A percentile compares a stretch with the other conserved stretches of the same genome.
These are phyloP conservation scores for Elegia similella DNA, from an alignment of 2,888 invertebrate species.

Conservation along the genomic window DNA sequence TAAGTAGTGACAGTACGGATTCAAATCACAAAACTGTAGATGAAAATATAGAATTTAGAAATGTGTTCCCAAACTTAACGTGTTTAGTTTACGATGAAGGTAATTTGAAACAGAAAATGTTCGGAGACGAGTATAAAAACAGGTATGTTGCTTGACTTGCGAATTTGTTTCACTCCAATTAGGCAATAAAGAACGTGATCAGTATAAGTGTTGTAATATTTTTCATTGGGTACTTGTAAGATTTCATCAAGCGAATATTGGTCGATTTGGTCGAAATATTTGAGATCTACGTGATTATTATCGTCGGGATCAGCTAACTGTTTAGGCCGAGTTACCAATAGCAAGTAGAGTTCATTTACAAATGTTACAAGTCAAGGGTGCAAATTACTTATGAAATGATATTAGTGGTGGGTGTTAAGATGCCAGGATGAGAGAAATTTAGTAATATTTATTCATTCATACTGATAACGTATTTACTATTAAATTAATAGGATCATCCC, in stretches of 20 bases:
- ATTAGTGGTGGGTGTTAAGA: conserved; percentile 25
- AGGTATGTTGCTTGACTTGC: conserved; percentile 29
- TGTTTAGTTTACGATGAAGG: conserved; percentile 24
- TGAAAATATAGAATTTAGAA: conserved; percentile 54
- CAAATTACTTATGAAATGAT: conserved; percentile 31
- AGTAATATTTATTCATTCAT: conserved; percentile 30
- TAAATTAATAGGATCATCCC: conserved; percentile 23
- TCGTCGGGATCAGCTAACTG: background rate
- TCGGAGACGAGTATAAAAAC: conserved; percentile 30
- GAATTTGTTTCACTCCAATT: conserved; percentile 7
- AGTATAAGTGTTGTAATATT: background rate
- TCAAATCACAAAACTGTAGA: conserved; percentile 42
- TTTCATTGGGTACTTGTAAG: background rate
- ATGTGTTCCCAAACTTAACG: conserved; percentile 58
- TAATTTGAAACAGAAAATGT: conserved; percentile 33
- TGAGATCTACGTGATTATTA: background rate
- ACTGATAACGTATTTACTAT: conserved; percentile 24
- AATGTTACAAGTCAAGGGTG: conserved; percentile 22
- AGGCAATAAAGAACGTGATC: conserved; percentile 6
- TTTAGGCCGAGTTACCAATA: conserved; percentile 7
- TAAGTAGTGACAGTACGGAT: conserved; percentile 36
- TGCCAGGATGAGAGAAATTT: conserved; percentile 27
- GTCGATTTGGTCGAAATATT: background rate
- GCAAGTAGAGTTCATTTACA: conserved; percentile 5
- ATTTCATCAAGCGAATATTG: background rate